Percentiles rank a stretch among this genome's conserved stretches.
phyloP scores from a whole-genome alignment of 2,797 vertebrate species.

The Cyclopterus lumpus region DNA sequence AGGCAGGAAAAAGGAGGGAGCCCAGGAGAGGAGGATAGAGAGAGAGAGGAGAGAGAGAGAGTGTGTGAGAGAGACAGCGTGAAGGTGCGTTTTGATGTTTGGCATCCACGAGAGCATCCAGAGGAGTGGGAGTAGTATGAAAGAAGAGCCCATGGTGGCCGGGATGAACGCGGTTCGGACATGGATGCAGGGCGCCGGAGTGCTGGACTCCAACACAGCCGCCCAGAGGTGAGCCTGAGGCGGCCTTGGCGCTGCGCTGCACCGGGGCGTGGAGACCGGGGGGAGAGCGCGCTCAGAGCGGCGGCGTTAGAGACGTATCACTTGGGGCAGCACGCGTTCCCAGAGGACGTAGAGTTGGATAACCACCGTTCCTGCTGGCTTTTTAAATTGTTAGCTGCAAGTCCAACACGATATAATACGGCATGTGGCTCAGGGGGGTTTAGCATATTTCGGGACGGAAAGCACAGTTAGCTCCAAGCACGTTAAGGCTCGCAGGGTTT shows the following conservation, averaged over 20 bases:
- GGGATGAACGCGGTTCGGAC: constrained; percentile 99
- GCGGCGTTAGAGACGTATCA: constrained; percentile 55
- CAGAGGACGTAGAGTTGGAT: constrained; percentile 70
- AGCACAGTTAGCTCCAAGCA: constrained; percentile 1
- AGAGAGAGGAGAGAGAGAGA: constrained; percentile 38
- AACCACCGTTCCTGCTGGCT: constrained; percentile 56
- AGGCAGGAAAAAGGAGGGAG: constrained; percentile 60
- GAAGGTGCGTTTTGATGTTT: constrained; percentile 95
- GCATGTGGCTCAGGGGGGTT: constrained; percentile 25
- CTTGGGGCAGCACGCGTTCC: constrained; percentile 61
- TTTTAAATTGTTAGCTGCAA: constrained; percentile 44
- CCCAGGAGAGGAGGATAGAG: constrained; percentile 61
- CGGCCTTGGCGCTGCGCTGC: constrained; percentile 69
- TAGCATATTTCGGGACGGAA: constrained; percentile 19
- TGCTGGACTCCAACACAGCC: constrained; percentile 99
- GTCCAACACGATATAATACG: constrained; percentile 19
- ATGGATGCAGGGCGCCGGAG: constrained; percentile 99
- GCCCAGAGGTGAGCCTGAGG: constrained; percentile 95
- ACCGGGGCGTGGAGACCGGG: constrained; percentile 53
- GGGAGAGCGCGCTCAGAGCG: constrained; percentile 33
- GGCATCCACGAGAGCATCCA: constrained; percentile 99
- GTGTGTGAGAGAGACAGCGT: constrained; percentile 62
- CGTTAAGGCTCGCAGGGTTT: constrained; percentile 4
- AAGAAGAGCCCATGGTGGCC: constrained; percentile 98
- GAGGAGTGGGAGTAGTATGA: constrained; percentile 98